Base-by-base conservation (phyloP, 1,140 invertebrate genomes). In the Scaptomyza pallida region DNA sequence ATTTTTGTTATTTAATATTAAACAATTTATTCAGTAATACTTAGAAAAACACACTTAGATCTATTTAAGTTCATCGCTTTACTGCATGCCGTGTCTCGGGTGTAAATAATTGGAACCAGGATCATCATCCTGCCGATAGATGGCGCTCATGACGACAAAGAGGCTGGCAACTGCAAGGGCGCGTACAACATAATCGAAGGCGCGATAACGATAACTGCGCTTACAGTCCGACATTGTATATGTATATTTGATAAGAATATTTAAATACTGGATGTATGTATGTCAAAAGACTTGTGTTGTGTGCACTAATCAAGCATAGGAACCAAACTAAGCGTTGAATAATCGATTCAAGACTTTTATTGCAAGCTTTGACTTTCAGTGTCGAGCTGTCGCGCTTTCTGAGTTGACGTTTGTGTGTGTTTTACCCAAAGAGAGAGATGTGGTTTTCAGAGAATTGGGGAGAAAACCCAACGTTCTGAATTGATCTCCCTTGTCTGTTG, bases 61-160 rank as follows among this genome's bases (percentile, higher is more conserved):
- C 23, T 23, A 40, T 9, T 35, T 13, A 2, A n/a, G 10, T 12
- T 21, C 10, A 8, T 13, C 4, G 15, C 0, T 15, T 65, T 48
- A 73, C 19, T 85, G 68, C 81, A 85, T 67, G n/a, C 41, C 21
- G 9, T 60, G 73, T 19, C 81, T 57, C 12, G 80, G 80, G 30
- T 85, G 80, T 17, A 85, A 57, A 35, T 85, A 85, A 15, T 81
- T 64, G 30, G 81, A 86, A 5, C 81, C 62, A 13, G 73, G 43
- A 26, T 74, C 26, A 17, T 77, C 63, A 40, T 80, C 57, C 19
- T 77, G 47, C 13, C 54, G 47, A 41, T 86, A 68, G 1, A 85
- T 63, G 69, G 73, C 77, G 17, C 33, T 57, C 81, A 86, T 86
- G 2, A 81, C 52, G 44, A 85, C 21, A 19, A 86, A 19, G 0